A percentile compares a stretch with the other conserved stretches of the same genome.
Conservation (phyloP, 2,888 invertebrate species). For the Ctena decussata region DNA sequence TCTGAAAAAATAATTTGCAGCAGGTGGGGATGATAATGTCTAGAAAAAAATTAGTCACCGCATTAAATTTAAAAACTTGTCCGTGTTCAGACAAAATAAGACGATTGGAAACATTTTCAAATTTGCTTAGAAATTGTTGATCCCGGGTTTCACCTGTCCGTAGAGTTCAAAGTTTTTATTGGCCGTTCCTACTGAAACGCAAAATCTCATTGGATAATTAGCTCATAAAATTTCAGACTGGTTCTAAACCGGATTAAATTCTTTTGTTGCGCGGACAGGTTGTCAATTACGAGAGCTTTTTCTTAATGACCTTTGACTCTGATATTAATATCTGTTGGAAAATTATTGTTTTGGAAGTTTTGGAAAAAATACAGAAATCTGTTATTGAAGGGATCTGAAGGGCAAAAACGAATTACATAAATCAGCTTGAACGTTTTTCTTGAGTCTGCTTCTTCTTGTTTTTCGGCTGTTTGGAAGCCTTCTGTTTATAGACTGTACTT, state of each 20-base stretch:
- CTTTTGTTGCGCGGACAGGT: background rate
- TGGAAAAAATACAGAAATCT: no score
- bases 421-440: no score
- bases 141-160: background rate
- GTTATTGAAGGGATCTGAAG: no score
- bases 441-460: no score
- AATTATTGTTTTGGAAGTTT: background rate
- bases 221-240: background rate
- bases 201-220: background rate
- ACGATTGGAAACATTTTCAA: background rate
- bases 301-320: background rate
- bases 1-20: background rate
- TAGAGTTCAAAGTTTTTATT: background rate
- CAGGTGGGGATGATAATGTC: background rate
- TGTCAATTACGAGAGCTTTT: background rate
- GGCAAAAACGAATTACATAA: no score
- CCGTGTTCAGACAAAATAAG: background rate
- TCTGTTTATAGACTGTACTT: no score
- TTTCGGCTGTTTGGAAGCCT: no score
- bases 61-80: background rate
- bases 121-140: background rate
- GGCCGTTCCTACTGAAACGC: background rate
- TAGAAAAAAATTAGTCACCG: background rate
- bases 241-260: background rate
- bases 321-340: background rate